These are phyloP conservation scores for Patiria miniata DNA, from an alignment of 35 echinoderm and acorn worm species.

Conservation along the genomic window DNA sequence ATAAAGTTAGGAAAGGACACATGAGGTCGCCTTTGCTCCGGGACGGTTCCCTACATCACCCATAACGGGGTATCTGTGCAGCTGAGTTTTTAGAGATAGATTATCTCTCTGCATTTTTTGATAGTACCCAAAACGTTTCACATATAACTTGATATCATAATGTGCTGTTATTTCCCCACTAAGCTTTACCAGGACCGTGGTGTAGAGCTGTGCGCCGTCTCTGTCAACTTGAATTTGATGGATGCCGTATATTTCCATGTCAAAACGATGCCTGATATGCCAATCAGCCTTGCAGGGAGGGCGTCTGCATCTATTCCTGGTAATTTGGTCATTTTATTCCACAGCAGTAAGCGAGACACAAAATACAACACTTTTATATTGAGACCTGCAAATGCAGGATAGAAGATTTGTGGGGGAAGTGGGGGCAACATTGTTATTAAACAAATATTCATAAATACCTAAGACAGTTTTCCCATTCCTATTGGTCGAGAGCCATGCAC, in stretches of 20 bases:
- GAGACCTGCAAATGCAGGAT: not conserved
- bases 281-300: not conserved
- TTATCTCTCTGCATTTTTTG: no score
- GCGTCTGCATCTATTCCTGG: slow-evolving; percentile 1
- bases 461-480: no score
- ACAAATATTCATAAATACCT: not conserved
- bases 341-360: not conserved
- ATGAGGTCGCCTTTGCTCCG: no score
- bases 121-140: no score
- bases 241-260: not conserved
- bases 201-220: not conserved
- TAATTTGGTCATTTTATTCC: not conserved
- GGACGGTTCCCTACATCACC: no score
- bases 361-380: not conserved
- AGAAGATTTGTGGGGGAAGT: not conserved
- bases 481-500: not conserved
- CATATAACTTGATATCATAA: no score
- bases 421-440: not conserved
- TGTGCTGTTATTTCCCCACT: no score
- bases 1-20: no score
- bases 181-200: not conserved
- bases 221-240: not conserved
- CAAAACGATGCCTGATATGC: not conserved
- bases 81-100: no score
- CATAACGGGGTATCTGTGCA: no score